A percentile compares a stretch with the other conserved stretches of the same genome.
Evolutionary conservation across 2,888 invertebrate genomes (phyloP).

Genomic region (Priocnemis perturbator): DNA sequence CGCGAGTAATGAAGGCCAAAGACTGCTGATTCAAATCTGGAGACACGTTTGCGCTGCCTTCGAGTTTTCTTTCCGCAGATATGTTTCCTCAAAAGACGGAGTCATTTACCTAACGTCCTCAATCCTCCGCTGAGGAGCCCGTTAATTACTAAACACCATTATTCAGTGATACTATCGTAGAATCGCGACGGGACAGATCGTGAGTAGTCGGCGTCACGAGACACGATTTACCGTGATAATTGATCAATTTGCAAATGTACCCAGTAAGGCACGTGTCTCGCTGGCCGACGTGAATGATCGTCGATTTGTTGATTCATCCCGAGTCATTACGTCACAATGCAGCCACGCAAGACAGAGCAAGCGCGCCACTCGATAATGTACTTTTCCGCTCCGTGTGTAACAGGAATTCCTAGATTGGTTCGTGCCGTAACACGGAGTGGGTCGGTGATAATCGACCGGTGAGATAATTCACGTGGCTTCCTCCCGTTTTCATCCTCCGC

Average conservation of each 20-base stretch:
- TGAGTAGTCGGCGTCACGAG: background rate
- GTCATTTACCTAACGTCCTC: too few species aligned
- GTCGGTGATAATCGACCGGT: slow-evolving; percentile 6
- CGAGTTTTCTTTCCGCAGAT: too few species aligned
- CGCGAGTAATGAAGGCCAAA: too few species aligned
- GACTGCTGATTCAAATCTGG: too few species aligned
- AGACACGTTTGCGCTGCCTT: too few species aligned
- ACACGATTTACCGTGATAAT: slow-evolving; percentile 39
- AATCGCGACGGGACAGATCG: background rate
- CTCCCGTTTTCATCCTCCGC: background rate
- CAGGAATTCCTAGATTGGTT: slow-evolving; percentile 46
- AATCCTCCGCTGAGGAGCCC: too few species aligned
- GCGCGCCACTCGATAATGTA: slow-evolving; percentile 35
- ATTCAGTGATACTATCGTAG: too few species aligned
- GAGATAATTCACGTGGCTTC: slow-evolving; percentile 6
- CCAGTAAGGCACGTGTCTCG: slow-evolving; percentile 41
- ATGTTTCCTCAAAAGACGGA: too few species aligned
- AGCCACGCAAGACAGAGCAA: slow-evolving; percentile 16
- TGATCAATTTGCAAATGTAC: slow-evolving; percentile 55
- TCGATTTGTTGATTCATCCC: slow-evolving; percentile 50
- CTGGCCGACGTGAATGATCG: slow-evolving; percentile 48
- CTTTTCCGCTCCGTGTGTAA: slow-evolving; percentile 37
- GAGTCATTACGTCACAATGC: slow-evolving; percentile 52
- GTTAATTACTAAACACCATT: too few species aligned
- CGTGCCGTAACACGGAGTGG: slow-evolving; percentile 13